Base-by-base conservation (phyloP, 1,140 invertebrate species). In the Neodiprion pinetum region DNA sequence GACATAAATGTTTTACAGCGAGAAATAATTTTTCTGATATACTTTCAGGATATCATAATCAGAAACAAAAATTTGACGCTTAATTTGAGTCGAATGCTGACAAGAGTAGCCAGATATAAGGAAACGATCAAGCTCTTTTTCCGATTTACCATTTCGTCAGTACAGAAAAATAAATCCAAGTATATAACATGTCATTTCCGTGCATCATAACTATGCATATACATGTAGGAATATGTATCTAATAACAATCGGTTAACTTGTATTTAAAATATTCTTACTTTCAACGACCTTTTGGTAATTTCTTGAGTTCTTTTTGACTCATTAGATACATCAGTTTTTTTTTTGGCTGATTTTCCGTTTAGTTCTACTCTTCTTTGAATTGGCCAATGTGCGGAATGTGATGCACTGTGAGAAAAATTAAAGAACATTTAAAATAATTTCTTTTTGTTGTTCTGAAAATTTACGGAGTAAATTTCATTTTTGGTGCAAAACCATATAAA, bases 391-490 rank as follows among this genome's bases (percentile, higher is more conserved):
- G 14, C 76, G 76, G 76, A 86, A 87, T 14, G 81, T 85, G 48
- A 87, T 85, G 71, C 84, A 83, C 82, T 86, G 74, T 75, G 83
- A 85, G 28, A 71, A 76, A 74, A 40, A 72, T n/a, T 8, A 5
- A 61, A 72, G 12, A 70, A 23, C 61, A 50, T 68, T 72, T 48
- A 68, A 68, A 23, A 23, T 68, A 7, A 68, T 68, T 68, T 68
- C 67, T 23, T 53, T 74, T 67, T 12, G 17, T 49, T 50, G 61
- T 21, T 40, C 5, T 40, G 5, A 5, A 40, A 40, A 40, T 40
- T 11, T n/a, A 17, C 5, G 9, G 21, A 17, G n/a, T n/a, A 73
- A 23, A 66, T 61, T 10, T 48, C 17, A 65, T 61, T n/a, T 53
- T 28, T 67, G 11, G 17, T 67, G 17, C 17, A 21, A 21, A 21